These are phyloP conservation scores for Odontamblyopus rebecca DNA, from an alignment of 2,797 vertebrate genomes.

Conservation along the genomic window DNA sequence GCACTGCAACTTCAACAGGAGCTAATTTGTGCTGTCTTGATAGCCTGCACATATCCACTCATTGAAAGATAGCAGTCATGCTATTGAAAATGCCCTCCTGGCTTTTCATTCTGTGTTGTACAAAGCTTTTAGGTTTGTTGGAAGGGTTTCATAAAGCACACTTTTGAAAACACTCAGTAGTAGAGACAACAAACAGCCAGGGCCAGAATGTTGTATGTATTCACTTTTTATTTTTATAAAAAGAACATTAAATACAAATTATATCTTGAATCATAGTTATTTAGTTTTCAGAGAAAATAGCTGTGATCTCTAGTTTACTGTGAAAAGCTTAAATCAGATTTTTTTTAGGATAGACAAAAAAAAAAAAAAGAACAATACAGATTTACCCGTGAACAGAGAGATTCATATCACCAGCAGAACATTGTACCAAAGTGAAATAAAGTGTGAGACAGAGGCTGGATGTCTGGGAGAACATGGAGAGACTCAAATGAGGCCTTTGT, in stretches of 20 bases:
- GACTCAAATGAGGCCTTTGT: constrained; percentile 52
- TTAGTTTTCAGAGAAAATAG: constrained; percentile 72
- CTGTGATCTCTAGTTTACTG: constrained; percentile 76
- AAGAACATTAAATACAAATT: constrained; percentile 87
- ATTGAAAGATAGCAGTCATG: neutral
- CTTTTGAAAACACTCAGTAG: neutral
- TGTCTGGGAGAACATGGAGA: constrained; percentile 63
- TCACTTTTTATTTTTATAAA: constrained; percentile 77
- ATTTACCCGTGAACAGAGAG: constrained; percentile 83
- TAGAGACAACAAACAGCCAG: neutral
- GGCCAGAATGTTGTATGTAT: constrained; percentile 77
- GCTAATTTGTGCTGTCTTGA: constrained; percentile 29
- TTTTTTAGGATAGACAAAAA: constrained; percentile 62
- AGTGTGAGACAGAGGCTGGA: constrained; percentile 55
- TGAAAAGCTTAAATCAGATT: constrained; percentile 71
- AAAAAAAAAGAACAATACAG: constrained; percentile 61
- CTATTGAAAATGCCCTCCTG: neutral
- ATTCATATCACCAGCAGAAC: constrained; percentile 63
- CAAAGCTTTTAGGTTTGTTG: neutral
- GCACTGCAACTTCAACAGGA: constrained; percentile 40
- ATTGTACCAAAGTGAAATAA: constrained; percentile 11
- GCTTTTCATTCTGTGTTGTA: neutral
- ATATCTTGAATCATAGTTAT: constrained; percentile 75
- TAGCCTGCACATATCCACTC: neutral
- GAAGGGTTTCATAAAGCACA: neutral